Conservation (phyloP, 2,113 vertebrate genomes). For the Tragelaphus scriptus region DNA sequence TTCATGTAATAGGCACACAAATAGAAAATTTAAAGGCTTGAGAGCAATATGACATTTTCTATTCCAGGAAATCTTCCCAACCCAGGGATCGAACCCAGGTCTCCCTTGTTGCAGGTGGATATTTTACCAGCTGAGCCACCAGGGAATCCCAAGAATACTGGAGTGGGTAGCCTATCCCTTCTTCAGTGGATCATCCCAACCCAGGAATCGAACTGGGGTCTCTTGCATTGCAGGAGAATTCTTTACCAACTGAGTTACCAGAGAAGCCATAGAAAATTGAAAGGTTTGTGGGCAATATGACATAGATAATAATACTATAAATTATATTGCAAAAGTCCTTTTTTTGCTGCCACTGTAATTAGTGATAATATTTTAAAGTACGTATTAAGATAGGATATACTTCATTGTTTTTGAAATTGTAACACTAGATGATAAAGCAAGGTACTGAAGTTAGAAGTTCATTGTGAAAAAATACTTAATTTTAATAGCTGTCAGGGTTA, state of each 20-base stretch:
- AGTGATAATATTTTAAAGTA: not conserved
- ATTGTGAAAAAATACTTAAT: not conserved
- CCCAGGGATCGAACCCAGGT: not conserved
- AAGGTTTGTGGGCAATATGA: not conserved
- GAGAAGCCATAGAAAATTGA: not conserved
- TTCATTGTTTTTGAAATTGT: conserved; percentile 15
- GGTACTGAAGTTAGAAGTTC: not conserved
- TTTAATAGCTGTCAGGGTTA: not conserved
- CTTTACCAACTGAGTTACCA: not conserved
- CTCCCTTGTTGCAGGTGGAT: not conserved
- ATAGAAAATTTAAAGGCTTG: not conserved
- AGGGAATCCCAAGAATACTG: not conserved
- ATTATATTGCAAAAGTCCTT: not conserved
- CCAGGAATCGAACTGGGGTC: not conserved
- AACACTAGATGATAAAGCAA: not conserved
- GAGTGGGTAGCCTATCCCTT: not conserved
- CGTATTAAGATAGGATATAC: not conserved
- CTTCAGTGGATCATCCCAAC: not conserved
- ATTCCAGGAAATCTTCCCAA: not conserved
- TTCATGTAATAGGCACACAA: not conserved
- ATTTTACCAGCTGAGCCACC: not conserved
- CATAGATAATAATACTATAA: not conserved
- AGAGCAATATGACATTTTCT: not conserved
- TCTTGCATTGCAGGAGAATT: not conserved
- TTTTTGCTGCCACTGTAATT: not conserved